These are phyloP conservation scores for Hofmannophila pseudospretella DNA, from an alignment of 2,888 invertebrate species.

Conservation along the genomic window DNA sequence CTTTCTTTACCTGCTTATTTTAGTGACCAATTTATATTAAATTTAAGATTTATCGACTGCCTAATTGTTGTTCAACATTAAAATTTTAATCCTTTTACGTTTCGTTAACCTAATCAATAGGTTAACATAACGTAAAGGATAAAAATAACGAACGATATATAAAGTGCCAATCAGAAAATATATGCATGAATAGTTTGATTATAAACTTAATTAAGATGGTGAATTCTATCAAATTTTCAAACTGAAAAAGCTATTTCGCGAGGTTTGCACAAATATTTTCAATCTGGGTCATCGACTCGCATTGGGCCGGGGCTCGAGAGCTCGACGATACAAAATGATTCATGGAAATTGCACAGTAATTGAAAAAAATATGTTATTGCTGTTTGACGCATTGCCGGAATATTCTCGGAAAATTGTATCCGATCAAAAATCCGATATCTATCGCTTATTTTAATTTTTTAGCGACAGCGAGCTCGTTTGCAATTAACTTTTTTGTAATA, in stretches of 20 bases:
- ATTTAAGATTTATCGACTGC: no score
- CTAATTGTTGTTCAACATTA: no score
- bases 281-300: conserved; percentile 48
- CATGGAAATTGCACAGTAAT: conserved; percentile 72
- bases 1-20: no score
- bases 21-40: no score
- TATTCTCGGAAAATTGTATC: conserved; percentile 37
- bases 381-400: conserved; percentile 62
- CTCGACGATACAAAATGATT: conserved; percentile 61
- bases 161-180: not conserved
- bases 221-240: conserved; percentile 21
- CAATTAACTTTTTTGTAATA: not conserved
- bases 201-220: conserved; percentile 12
- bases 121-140: no score
- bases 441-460: conserved; percentile 21
- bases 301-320: conserved; percentile 32
- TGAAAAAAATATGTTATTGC: conserved; percentile 74
- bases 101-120: no score
- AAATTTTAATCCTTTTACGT: no score
- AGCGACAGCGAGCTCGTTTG: no score
- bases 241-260: conserved; percentile 41
- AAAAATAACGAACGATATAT: no score
- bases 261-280: conserved; percentile 60
- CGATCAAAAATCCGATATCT: conserved; percentile 18
- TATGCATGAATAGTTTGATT: conserved; percentile 2